phyloP scores from a whole-genome alignment of 2,113 vertebrate genomes.

The Prietella phreatophila region DNA sequence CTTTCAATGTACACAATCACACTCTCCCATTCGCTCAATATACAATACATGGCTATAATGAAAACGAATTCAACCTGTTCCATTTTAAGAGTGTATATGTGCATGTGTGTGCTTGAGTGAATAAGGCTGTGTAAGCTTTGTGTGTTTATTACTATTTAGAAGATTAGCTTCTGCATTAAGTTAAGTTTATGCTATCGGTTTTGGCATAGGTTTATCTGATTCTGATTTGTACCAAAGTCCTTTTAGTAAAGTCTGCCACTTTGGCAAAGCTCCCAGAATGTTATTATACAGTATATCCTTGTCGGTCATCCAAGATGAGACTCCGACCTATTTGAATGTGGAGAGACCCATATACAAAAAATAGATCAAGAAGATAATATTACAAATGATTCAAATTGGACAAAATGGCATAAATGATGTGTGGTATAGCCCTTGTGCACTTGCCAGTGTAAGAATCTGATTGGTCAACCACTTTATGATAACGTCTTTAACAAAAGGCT shows the following conservation, averaged over 20 bases:
- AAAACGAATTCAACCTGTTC: neutral
- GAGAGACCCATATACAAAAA: neutral
- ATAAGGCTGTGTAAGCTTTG: neutral
- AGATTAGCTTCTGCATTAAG: neutral
- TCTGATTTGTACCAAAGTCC: constrained; percentile 1
- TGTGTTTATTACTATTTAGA: neutral
- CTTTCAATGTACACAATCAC: neutral
- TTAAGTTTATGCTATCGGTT: neutral
- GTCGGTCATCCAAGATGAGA: neutral
- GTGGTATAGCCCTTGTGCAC: neutral
- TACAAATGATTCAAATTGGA: neutral
- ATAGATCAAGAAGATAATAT: neutral
- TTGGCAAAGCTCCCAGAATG: neutral
- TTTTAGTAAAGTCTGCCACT: neutral
- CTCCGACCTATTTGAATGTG: neutral
- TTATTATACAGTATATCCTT: neutral
- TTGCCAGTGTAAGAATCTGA: neutral
- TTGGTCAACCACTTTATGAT: neutral
- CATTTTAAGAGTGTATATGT: neutral
- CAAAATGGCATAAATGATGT: neutral
- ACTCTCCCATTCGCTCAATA: neutral
- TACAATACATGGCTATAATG: neutral
- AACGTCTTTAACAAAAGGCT: neutral
- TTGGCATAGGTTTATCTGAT: neutral
- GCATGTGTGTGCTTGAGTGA: neutral